Evolutionary conservation across 2,888 invertebrate species (phyloP), one percentile per base, ranked within the genome.

Genomic region (Ophion obscuratus): DNA sequence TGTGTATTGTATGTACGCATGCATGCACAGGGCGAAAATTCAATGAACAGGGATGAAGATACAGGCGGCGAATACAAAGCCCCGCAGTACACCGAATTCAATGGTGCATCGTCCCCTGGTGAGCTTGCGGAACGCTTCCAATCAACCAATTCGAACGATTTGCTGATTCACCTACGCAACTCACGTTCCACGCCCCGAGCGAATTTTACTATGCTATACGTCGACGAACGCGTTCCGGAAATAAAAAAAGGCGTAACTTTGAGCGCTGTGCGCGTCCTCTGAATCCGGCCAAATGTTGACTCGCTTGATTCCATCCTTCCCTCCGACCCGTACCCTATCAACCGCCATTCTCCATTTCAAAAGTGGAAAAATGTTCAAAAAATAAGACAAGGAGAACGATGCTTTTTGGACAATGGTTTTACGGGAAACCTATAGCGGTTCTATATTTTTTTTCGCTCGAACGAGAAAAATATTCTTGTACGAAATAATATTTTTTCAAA

Each of bases 81-180:
- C 47, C 64, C 20, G 59, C 62, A 62, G 75, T 53, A 47, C 17
- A 14, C 10, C 62, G 47, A 24, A 64, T 64, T 31, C 47, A n/a
- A 62, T 76, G 47, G 62, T 64, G 76, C 76, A 76, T 64, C 76
- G 68, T 75, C 27, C 68, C 66, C 75, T 31, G 31, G 27, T 68
- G 47, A 27, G 47, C 67, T 17, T 53, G 24, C 81, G 66, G 68
- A 62, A 53, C 81, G 74, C 68, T 81, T 68, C 68, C 81, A 81
- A 81, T 81, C 81, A 81, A 68, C 81, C 75, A 70, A 75, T 75
- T 36, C 81, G 27, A 61, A 47, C 68, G 75, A 68, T 81, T 75
- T 68, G 44, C 75, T 53, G 81, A 81, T 75, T 75, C 75, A 68
- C 62, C 24, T 74, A 80, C 40, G 61, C 68, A 68, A 24, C 31